Conservation (phyloP, 1,140 invertebrate species). For the Lethrus apterus region DNA sequence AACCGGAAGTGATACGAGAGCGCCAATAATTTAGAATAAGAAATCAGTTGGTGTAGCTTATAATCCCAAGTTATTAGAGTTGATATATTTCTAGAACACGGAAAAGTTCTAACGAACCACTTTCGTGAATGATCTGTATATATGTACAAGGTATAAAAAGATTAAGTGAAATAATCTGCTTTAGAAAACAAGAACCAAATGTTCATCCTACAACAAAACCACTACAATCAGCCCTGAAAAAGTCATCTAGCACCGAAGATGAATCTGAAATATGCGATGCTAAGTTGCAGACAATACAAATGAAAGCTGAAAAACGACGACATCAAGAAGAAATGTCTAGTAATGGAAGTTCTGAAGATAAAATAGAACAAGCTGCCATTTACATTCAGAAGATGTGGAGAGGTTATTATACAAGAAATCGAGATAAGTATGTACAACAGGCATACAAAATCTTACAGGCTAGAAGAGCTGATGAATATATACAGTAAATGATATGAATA, state of each 20-base stretch:
- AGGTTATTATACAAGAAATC: constrained; percentile 73
- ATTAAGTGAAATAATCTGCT: neutral
- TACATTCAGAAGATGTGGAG: constrained; percentile 84
- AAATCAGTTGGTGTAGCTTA: neutral
- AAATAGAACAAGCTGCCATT: constrained; percentile 50
- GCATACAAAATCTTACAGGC: constrained; percentile 71
- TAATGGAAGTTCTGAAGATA: constrained; percentile 33
- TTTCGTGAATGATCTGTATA: too few relatives aligned
- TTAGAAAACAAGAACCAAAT: neutral
- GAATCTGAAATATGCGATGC: constrained; percentile 54
- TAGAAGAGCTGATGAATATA: constrained; percentile 75
- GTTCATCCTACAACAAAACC: neutral
- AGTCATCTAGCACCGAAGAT: constrained; percentile 45
- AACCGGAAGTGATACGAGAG: too few relatives aligned
- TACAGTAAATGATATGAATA: constrained; percentile 56
- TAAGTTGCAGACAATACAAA: constrained; percentile 52
- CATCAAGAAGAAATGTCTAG: constrained; percentile 43
- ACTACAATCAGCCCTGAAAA: constrained; percentile 15
- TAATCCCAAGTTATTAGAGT: neutral
- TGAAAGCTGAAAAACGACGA: constrained; percentile 49
- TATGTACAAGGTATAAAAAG: too few relatives aligned
- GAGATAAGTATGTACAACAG: constrained; percentile 64
- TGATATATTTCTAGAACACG: too few relatives aligned
- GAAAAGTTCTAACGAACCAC: too few relatives aligned
- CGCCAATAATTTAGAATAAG: neutral